phyloP scores from a whole-genome alignment of 2,797 vertebrate genomes.

The Enteromius mattozi region DNA sequence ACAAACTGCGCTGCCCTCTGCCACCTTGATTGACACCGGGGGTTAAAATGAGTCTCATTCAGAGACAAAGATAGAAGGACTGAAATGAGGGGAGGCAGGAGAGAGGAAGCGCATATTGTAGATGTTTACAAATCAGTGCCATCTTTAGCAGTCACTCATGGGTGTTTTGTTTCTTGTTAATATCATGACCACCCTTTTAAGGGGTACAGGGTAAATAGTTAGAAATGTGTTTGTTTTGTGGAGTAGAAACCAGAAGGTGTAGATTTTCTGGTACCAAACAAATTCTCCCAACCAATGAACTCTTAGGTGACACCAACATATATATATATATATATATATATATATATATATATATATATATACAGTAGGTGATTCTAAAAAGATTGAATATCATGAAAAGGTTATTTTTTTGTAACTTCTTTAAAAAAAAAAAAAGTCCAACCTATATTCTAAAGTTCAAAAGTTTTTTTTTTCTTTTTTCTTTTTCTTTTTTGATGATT shows the following conservation, averaged over 20 bases:
- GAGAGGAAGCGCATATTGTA: not conserved
- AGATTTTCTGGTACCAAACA: not conserved
- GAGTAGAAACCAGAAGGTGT: not conserved
- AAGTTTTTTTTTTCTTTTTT: no score
- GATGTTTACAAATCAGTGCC: not conserved
- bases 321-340: no score
- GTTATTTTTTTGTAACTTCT: no score
- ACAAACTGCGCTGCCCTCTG: conserved; percentile 30
- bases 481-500: no score
- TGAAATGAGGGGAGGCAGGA: not conserved
- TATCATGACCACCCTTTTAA: not conserved
- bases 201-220: not conserved
- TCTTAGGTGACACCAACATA: not conserved
- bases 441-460: no score
- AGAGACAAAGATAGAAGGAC: conserved; percentile 21
- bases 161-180: not conserved
- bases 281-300: not conserved
- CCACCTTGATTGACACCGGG: conserved; percentile 35
- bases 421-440: no score
- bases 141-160: conserved; percentile 8
- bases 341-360: no score
- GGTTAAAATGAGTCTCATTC: conserved; percentile 13
- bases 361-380: no score
- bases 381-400: no score
- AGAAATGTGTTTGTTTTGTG: not conserved